Conservation (phyloP, 2,888 invertebrate species). For the Drosophila yooni region DNA sequence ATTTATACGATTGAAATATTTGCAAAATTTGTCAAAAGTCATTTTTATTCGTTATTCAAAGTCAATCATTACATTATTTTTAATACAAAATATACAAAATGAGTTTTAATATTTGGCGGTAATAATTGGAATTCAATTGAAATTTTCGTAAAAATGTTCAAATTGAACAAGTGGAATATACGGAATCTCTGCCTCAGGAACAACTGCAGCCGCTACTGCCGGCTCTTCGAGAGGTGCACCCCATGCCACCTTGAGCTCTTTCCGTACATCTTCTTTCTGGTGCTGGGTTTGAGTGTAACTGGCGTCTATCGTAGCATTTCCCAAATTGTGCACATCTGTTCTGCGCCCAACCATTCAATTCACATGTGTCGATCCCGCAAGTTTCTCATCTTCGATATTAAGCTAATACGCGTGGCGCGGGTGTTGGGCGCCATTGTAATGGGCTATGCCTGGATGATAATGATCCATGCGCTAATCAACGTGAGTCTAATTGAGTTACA, state of each 20-base stretch:
- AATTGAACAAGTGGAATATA: constrained; percentile 3
- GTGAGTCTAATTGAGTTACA: constrained; percentile 22
- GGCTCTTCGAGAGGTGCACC: not conserved
- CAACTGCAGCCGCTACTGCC: not conserved
- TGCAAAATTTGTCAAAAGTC: not conserved
- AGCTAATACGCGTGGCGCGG: constrained; percentile 10
- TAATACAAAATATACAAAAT: not conserved
- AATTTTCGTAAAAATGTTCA: constrained; percentile 33
- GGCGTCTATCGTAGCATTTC: constrained; percentile 24
- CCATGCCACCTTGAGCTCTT: constrained; percentile 34
- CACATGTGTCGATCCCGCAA: constrained; percentile 37
- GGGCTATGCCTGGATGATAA: constrained; percentile 41
- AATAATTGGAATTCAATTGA: too few species aligned
- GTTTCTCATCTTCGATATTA: constrained; percentile 11
- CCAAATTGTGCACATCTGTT: constrained; percentile 21
- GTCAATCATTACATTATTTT: not conserved
- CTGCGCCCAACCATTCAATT: not conserved
- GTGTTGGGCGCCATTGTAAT: constrained; percentile 24
- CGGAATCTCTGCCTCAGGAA: constrained; percentile 23
- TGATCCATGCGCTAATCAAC: constrained; percentile 34
- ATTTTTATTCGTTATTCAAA: not conserved
- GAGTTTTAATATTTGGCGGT: too few species aligned
- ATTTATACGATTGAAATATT: not conserved
- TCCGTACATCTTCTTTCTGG: constrained; percentile 39
- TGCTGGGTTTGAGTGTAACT: constrained; percentile 16